Percentiles rank a stretch among this genome's conserved stretches.
Evolutionary conservation across 2,888 invertebrate species (phyloP).

Genomic region (Ceratothoa steindachneri): DNA sequence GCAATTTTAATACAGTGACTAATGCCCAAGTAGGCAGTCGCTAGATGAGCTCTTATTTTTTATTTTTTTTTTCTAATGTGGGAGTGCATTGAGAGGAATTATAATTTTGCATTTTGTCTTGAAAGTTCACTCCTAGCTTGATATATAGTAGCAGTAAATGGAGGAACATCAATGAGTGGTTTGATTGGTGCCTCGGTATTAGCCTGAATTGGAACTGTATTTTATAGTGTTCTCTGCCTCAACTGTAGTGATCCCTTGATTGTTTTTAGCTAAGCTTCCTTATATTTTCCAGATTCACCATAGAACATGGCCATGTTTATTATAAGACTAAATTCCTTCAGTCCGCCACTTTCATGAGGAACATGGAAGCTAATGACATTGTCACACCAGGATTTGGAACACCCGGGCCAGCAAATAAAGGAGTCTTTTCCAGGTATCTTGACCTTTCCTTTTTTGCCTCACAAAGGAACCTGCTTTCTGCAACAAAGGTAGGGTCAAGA

Average conservation of each 20-base stretch:
- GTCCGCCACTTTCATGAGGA: slow-evolving; percentile 53
- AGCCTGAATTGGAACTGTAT: no score
- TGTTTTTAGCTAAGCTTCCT: background rate
- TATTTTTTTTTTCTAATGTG: no score
- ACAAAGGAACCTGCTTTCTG: background rate
- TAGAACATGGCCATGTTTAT: slow-evolving; percentile 67
- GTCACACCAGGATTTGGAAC: slow-evolving; percentile 41
- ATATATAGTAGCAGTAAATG: no score
- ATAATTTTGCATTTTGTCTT: background rate
- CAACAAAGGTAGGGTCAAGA: no score
- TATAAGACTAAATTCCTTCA: slow-evolving; percentile 74
- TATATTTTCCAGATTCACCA: slow-evolving; percentile 62
- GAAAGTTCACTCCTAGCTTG: background rate
- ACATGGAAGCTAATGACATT: slow-evolving; percentile 37
- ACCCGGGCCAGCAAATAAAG: slow-evolving; percentile 16
- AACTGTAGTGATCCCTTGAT: no score
- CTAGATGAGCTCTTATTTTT: no score
- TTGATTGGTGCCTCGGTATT: no score
- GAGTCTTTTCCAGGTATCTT: slow-evolving; percentile 30
- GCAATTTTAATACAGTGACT: no score
- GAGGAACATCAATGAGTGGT: no score
- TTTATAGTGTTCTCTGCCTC: no score
- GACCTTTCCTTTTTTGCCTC: background rate
- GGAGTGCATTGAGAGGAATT: no score
- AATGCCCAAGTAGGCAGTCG: no score